Evolutionary conservation across 2,797 vertebrate genomes (phyloP).

Genomic region (Cuculus canorus): DNA sequence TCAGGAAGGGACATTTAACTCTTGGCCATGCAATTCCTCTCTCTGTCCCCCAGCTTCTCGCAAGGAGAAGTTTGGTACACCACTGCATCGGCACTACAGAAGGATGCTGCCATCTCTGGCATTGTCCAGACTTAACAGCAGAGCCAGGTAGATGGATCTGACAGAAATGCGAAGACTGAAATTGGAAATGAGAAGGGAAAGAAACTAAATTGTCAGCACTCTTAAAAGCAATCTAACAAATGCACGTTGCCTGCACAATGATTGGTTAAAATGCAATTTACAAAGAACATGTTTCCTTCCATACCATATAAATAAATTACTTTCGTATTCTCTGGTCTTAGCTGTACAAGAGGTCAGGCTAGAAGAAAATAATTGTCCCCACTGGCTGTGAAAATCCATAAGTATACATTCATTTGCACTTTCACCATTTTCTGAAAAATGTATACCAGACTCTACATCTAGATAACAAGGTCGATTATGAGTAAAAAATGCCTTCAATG

Average conservation of each 20-base stretch:
- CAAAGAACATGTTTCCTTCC: background rate
- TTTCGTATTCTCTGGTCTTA: conserved; percentile 2
- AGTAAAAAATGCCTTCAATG: background rate
- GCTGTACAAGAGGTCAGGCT: background rate
- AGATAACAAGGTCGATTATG: background rate
- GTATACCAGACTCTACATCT: background rate
- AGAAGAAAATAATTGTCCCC: background rate
- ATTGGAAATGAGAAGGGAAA: background rate
- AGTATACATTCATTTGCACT: background rate
- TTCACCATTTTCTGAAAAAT: background rate
- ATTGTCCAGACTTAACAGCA: background rate
- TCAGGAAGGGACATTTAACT: background rate
- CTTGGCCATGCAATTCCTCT: background rate
- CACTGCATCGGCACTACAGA: background rate
- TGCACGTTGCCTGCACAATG: background rate
- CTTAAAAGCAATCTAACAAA: background rate
- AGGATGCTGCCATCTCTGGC: background rate
- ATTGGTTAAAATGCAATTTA: background rate
- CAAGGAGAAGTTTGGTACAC: background rate
- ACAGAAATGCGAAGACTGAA: background rate
- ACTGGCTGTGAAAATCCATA: background rate
- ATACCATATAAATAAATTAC: background rate
- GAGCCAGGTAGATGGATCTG: background rate
- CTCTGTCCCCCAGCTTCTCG: background rate
- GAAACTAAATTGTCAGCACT: background rate